phyloP scores from a whole-genome alignment of 2,797 vertebrate species.

The Cryptoblepharus egeriae region DNA sequence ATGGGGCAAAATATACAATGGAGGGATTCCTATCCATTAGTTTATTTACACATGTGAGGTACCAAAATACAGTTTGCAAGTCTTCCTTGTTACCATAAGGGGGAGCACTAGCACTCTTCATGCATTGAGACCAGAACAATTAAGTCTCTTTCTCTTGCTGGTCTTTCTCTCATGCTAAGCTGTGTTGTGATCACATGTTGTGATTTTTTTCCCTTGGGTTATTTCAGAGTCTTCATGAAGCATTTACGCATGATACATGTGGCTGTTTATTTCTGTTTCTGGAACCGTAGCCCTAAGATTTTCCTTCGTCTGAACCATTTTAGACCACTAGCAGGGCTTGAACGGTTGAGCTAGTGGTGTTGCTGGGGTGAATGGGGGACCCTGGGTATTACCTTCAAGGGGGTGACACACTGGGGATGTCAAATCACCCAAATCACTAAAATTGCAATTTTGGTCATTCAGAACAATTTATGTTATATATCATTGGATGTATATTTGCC shows the following conservation, averaged over 20 bases:
- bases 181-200: not conserved
- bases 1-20: rapidly evolving
- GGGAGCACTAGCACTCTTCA: constrained; percentile 19
- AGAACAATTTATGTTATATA: too few relatives aligned
- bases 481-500: too few relatives aligned
- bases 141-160: not conserved
- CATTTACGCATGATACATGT: not conserved
- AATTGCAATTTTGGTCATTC: too few relatives aligned
- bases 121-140: not conserved
- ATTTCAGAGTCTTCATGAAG: not conserved
- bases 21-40: not conserved
- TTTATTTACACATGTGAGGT: not conserved
- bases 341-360: too few relatives aligned
- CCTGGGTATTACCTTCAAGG: too few relatives aligned
- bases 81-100: not conserved
- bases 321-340: not conserved
- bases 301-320: not conserved
- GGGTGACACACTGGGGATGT: too few relatives aligned
- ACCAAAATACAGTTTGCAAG: not conserved
- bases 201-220: constrained; percentile 4
- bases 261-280: not conserved
- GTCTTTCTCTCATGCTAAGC: not conserved
- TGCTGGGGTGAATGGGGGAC: too few relatives aligned
- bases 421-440: too few relatives aligned
- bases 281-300: not conserved